Base-by-base conservation (phyloP, 2,888 invertebrate genomes). In the Cataglyphis cursor region DNA sequence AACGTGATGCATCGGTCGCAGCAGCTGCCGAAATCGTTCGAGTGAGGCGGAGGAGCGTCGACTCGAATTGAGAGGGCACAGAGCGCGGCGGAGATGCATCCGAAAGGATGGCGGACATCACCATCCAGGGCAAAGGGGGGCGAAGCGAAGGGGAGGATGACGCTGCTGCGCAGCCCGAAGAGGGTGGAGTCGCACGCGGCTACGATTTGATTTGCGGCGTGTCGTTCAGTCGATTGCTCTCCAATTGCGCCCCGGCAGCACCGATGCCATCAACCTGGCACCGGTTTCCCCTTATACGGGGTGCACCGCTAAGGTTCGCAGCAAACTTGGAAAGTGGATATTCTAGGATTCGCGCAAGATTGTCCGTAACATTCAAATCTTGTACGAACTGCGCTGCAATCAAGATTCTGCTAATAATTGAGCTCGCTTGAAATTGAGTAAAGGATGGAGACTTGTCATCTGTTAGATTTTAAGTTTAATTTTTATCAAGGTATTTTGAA, bases 151-250 rank as follows among this genome's bases (percentile, higher is more conserved):
- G 81, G 64, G 75, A 88, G 86, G 84, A 81, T 72, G 83, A 74
- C 81, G 68, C 65, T 12, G 74, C 70, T 12, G 74, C 70, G 81
- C 31, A 75, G 65, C 74, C 31, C 80, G 76, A 76, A 75, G 84
- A 82, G 83, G 51, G 76, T 86, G 57, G 88, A 85, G 76, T 73
- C 82, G 91, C 90, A 86, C 89, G 88, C 89, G 90, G 90, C 21
- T 75, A 75, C 74, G 28, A 91, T 94, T 94, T 94, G 94, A 94
- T 94, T 94, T 94, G 94, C 93, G 93, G 93, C 93, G 92, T 93
- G 93, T 94, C 94, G 94, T 94, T 93, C 94, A 93, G 93, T 94
- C 94, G 93, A 94, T 94, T 94, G 94, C 93, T 92, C 92, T 92
- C 92, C 92, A 94, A 94, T 94, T 94, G 93, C 93, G 91, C 91